Evolutionary conservation across 2,888 invertebrate genomes (phyloP).

Genomic region (Eudemis profundana): DNA sequence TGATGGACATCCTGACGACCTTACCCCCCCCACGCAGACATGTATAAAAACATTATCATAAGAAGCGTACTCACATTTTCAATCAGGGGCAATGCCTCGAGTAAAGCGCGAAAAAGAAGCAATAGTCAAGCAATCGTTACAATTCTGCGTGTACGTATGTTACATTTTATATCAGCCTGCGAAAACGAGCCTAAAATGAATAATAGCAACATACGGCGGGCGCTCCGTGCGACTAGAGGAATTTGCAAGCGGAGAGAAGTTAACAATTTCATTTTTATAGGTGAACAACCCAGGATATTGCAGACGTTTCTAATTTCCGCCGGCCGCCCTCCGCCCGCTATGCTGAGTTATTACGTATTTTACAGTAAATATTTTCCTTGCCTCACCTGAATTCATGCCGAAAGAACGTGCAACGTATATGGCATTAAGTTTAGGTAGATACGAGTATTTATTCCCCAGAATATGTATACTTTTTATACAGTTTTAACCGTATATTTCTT

Average conservation of each 20-base stretch:
- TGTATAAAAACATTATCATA: too few species aligned
- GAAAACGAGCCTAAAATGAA: constrained; percentile 26
- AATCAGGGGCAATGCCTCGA: too few species aligned
- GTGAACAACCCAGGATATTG: constrained; percentile 66
- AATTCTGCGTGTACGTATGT: constrained; percentile 3
- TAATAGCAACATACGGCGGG: constrained; percentile 29
- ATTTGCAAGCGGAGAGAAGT: constrained; percentile 50
- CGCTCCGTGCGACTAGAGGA: constrained; percentile 20
- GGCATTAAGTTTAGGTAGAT: background rate
- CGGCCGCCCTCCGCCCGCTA: constrained; percentile 51
- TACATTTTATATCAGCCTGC: constrained; percentile 2
- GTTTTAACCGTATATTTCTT: too few species aligned
- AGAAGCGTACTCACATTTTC: too few species aligned
- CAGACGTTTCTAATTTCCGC: constrained; percentile 71
- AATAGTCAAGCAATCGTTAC: background rate
- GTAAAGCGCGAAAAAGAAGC: background rate
- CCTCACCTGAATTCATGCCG: constrained; percentile 35
- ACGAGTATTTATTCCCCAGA: too few species aligned
- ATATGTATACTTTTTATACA: too few species aligned
- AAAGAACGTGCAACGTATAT: constrained; percentile 14
- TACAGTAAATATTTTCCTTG: constrained; percentile 60
- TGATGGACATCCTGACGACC: too few species aligned
- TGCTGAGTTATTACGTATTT: constrained; percentile 63
- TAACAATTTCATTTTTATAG: constrained; percentile 65
- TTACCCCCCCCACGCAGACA: too few species aligned